Evolutionary conservation across 2,797 vertebrate species (phyloP), one percentile per base, ranked within the genome.

Genomic region (Harpagifer antarcticus): DNA sequence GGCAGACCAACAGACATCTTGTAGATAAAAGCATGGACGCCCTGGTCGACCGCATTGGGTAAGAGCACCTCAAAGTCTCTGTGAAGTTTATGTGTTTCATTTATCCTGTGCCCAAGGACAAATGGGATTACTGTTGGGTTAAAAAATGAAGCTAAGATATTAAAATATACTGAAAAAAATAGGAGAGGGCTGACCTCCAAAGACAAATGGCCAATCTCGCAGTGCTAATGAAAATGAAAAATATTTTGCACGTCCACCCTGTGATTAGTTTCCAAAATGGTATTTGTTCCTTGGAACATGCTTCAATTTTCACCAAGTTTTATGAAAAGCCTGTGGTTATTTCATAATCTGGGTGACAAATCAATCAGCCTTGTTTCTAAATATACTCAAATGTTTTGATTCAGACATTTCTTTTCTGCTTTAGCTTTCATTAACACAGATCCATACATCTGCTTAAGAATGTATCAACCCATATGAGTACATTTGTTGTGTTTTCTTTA

Each of bases 1-100:
- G 98, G 1, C 98, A 99, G 89, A 98, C 97, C 74, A 99, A 99
- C 89, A 94, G 98, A 44, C 98, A 99, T 82, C 89, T 99, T 6
- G 94, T 99, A 3, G 97, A 99, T 76, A 97, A 97, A 88, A 98
- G 95, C 90, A 97, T 99, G 97, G 98, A 99, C 56, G 90, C 94
- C 1, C 87, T 99, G 9, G 95, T 99, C 2, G 97, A 99, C 72
- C 95, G 97, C 40, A 98, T 99, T 0, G 98, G 98, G 98, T 99
- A 72, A 91, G 94, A 78, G 12, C 31, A 20, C 3, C 13, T 19
- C 14, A n/a, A n/a, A 0, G 43, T 42, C 14, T 15, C 6, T 61
- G 20, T 48, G 3, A 40, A 3, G 2, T 50, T 63, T 9, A 5
- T 55, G 31, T 52, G 40, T 72, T 45, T 74, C 48, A 56, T 45